Percentiles rank a stretch among this genome's conserved stretches.
These are phyloP conservation scores for Melanotaenia maccullochi DNA, from an alignment of 2,797 vertebrate genomes.

Conservation along the genomic window DNA sequence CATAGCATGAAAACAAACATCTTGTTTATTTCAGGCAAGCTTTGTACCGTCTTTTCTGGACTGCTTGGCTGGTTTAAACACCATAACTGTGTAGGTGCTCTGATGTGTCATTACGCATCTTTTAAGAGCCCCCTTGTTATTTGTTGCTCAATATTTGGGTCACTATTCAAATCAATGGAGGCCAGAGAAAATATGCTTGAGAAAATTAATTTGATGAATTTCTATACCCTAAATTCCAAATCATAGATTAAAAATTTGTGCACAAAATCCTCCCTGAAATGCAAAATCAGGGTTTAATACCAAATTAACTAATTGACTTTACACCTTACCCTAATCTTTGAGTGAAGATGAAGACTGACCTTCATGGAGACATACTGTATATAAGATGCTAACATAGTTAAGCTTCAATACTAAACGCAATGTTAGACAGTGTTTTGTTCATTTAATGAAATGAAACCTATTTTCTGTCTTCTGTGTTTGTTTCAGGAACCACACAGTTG, in stretches of 20 bases:
- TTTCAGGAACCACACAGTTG: slow-evolving; percentile 94
- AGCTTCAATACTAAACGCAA: neutral
- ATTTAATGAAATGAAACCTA: too few relatives aligned
- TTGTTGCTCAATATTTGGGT: neutral
- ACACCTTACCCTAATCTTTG: neutral
- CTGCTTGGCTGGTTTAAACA: slow-evolving; percentile 41
- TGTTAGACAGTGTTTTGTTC: neutral
- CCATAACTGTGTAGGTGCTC: slow-evolving; percentile 26
- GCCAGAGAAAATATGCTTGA: neutral
- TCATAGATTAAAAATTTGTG: neutral
- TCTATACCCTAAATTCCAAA: too few relatives aligned
- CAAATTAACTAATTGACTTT: neutral
- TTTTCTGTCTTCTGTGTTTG: slow-evolving; percentile 33
- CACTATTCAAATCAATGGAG: neutral
- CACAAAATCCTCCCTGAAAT: neutral
- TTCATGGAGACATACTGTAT: neutral
- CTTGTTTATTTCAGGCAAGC: slow-evolving; percentile 2
- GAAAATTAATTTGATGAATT: neutral
- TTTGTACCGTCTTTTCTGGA: slow-evolving; percentile 28
- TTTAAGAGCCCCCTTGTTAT: slow-evolving; percentile 3
- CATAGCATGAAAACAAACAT: slow-evolving; percentile 24
- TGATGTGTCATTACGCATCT: slow-evolving; percentile 30
- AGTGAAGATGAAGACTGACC: neutral
- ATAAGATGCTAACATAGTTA: neutral
- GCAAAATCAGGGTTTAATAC: neutral